Evolutionary conservation across 2,113 vertebrate species (phyloP), one percentile per base, ranked within the genome.

Genomic region (Thunnus thynnus): DNA sequence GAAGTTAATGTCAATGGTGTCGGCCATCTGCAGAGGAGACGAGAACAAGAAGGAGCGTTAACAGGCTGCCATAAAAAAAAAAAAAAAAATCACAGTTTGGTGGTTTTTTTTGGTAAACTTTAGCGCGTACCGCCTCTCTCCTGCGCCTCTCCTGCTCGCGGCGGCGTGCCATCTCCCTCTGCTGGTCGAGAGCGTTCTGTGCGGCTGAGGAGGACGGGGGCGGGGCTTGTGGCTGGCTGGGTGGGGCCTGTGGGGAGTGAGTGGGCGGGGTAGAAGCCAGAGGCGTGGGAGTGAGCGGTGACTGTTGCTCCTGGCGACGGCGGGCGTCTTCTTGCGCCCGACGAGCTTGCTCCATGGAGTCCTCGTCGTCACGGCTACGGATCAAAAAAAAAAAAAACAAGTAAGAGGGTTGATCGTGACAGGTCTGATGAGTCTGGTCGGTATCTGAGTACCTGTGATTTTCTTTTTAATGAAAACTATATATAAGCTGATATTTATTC

Each of bases 1-100:
- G 94, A 98, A 98, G 94, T 98, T 97, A 93, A 98, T 98, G 94
- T 98, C 97, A 75, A 98, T 98, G 60, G 97, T 97, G 89, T 97
- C 96, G 8, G 96, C 96, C 97, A 97, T 97, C 97, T 98, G 93
- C 6, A 32, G 50, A 13, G 7, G 18, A 60, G 17, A 63, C 1
- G 17, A 76, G 8, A 41, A 64, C 3, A 8, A 27, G 4, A 22
- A n/a, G 5, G 3, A 46, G 44, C 18, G 17, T 68, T 41, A 81
- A 13, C 3, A 52, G 25, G 12, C 1, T 0, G 20, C 5, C 2
- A 3, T 50, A 20, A 27, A 25, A 20, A 20, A 20, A 20, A 20
- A 20, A 20, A 20, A 20, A 20, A 20, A 20, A 20, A 17, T 30
- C 14, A 41, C 4, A 51, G 16, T 25, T n/a, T 10, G 0, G 13